phyloP scores from a whole-genome alignment of 1,140 invertebrate genomes.

The Lucilia sericata region DNA sequence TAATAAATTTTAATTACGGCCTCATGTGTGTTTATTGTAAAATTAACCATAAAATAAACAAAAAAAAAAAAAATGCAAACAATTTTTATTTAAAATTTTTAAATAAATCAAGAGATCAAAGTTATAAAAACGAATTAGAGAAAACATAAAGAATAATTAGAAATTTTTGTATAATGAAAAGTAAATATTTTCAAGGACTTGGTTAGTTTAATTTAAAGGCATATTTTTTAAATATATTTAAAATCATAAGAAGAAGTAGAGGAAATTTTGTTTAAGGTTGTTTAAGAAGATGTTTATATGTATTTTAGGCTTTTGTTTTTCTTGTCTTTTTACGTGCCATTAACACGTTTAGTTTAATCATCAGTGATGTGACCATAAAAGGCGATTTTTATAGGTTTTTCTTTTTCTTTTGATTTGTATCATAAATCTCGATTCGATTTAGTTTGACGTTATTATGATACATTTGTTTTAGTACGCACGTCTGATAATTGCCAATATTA shows the following conservation, averaged over 20 bases:
- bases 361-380: not conserved
- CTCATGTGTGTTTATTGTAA: conserved; percentile 20
- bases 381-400: not conserved
- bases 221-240: too few relatives aligned
- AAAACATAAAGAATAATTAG: not conserved
- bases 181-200: not conserved
- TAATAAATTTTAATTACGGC: conserved; percentile 10
- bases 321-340: not conserved
- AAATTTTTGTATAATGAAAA: not conserved
- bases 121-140: not conserved
- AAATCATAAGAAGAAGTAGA: too few relatives aligned
- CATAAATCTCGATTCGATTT: not conserved
- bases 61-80: not conserved
- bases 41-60: conserved; percentile 27
- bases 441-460: not conserved
- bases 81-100: not conserved
- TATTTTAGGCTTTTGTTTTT: too few relatives aligned
- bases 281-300: too few relatives aligned
- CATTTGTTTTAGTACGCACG: not conserved
- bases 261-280: too few relatives aligned
- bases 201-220: too few relatives aligned
- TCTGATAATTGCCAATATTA: not conserved
- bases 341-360: not conserved
- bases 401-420: not conserved
- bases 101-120: conserved; percentile 19